Evolutionary conservation across 2,113 vertebrate species (phyloP).

Genomic region (Ciconia stormi): DNA sequence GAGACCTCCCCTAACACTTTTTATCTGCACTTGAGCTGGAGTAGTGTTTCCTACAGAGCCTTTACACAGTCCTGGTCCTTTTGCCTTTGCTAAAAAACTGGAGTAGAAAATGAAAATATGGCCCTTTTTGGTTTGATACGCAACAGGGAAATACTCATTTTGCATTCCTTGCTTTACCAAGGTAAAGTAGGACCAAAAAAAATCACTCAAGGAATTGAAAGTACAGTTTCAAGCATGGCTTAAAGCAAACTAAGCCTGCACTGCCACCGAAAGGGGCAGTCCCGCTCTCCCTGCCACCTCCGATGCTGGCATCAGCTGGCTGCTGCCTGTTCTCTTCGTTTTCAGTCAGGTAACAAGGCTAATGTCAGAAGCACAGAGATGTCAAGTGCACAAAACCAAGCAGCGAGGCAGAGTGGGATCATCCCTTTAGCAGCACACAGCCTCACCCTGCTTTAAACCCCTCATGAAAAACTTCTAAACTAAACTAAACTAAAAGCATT

Average conservation of each 20-base stretch:
- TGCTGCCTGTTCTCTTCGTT: not conserved
- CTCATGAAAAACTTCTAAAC: not conserved
- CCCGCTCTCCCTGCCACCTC: conserved; percentile 11
- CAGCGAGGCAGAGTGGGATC: accelerated
- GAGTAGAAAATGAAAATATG: not conserved
- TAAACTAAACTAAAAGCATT: not conserved
- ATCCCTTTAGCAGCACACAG: not conserved
- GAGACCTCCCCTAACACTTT: not conserved
- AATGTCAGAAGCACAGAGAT: not conserved
- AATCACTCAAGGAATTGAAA: not conserved
- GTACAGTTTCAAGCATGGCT: not conserved
- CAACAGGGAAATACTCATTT: not conserved
- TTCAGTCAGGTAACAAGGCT: not conserved
- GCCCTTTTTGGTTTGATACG: not conserved
- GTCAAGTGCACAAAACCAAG: not conserved
- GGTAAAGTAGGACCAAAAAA: not conserved
- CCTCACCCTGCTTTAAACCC: not conserved
- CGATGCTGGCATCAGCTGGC: not conserved
- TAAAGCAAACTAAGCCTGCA: conserved; percentile 4
- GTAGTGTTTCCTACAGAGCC: not conserved
- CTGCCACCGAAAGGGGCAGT: conserved; percentile 33
- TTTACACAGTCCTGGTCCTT: not conserved
- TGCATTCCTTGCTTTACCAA: not conserved
- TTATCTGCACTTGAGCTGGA: not conserved
- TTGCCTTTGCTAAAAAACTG: not conserved